These are phyloP conservation scores for Diadema setosum DNA, from an alignment of 35 echinoderm and acorn worm genomes.

Conservation along the genomic window DNA sequence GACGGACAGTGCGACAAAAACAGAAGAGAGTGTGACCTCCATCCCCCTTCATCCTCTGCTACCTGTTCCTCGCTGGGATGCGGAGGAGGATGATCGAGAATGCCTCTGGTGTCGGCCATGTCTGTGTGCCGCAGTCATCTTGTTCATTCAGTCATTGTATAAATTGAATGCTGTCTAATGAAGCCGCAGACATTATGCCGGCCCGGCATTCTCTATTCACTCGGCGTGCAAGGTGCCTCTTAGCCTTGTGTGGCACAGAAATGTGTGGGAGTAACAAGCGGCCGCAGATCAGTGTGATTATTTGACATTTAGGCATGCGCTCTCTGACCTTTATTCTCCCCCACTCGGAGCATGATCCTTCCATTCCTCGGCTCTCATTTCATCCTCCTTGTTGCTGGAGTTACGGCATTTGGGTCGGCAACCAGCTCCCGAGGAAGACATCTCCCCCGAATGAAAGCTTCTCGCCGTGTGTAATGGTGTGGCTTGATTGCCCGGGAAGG, in stretches of 20 bases:
- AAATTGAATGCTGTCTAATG: conserved; percentile 8
- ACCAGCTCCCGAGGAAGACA: not conserved
- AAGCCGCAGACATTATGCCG: not conserved
- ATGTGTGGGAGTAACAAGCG: not conserved
- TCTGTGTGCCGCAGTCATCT: not conserved
- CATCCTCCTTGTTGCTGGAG: not conserved
- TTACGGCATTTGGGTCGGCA: not conserved
- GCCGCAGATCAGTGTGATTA: not conserved
- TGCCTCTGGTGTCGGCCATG: not conserved
- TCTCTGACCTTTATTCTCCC: conserved; percentile 5
- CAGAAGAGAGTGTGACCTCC: too few species aligned
- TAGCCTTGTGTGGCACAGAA: not conserved
- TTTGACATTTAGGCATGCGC: not conserved
- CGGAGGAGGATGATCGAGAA: not conserved
- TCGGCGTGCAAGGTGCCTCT: not conserved
- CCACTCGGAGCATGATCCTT: not conserved
- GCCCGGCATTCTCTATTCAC: not conserved
- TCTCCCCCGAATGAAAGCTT: not conserved
- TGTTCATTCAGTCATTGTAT: not conserved
- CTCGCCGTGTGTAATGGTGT: not conserved
- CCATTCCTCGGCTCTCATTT: not conserved
- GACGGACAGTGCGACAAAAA: too few species aligned
- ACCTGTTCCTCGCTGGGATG: too few species aligned
- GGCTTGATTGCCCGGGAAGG: not conserved
- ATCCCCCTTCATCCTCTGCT: too few species aligned